phyloP scores from a whole-genome alignment of 2,113 vertebrate genomes.

The Ancistrus triradiatus region DNA sequence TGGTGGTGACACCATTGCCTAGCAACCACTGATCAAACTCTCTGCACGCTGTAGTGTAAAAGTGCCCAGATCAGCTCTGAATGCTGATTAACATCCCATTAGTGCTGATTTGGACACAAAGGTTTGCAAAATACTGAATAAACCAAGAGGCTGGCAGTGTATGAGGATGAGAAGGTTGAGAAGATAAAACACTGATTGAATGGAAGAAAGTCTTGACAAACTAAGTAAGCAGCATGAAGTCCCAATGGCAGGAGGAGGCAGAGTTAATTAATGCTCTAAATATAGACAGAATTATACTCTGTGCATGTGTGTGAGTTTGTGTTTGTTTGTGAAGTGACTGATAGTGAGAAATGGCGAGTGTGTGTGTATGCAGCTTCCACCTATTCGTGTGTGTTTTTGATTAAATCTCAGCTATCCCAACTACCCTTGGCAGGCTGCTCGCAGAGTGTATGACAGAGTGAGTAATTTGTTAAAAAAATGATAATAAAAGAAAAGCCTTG shows the following conservation, averaged over 20 bases:
- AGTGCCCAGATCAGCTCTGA: slow-evolving; percentile 10
- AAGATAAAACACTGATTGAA: background rate
- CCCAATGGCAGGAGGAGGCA: slow-evolving; percentile 17
- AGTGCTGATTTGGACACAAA: slow-evolving; percentile 9
- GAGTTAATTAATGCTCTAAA: slow-evolving; percentile 41
- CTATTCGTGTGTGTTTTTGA: slow-evolving; percentile 16
- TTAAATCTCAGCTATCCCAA: background rate
- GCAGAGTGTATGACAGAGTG: background rate
- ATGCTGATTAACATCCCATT: slow-evolving; percentile 13
- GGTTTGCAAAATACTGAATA: background rate
- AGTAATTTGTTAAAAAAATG: too few species aligned
- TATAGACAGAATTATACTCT: slow-evolving; percentile 28
- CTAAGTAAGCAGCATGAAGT: slow-evolving; percentile 32
- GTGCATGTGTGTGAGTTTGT: slow-evolving; percentile 8
- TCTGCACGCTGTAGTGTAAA: slow-evolving; percentile 5
- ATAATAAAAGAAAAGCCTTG: too few species aligned
- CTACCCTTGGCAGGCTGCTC: background rate
- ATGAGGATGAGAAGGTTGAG: background rate
- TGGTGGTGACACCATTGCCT: slow-evolving; percentile 40
- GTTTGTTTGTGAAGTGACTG: slow-evolving; percentile 10
- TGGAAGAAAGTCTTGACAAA: slow-evolving; percentile 36
- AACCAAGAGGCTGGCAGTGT: background rate
- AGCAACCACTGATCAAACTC: slow-evolving; percentile 39
- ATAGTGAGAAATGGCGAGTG: too few species aligned
- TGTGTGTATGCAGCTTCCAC: slow-evolving; percentile 7